Evolutionary conservation across 2,888 invertebrate species (phyloP).

Genomic region (Pyrocoelia pectoralis): DNA sequence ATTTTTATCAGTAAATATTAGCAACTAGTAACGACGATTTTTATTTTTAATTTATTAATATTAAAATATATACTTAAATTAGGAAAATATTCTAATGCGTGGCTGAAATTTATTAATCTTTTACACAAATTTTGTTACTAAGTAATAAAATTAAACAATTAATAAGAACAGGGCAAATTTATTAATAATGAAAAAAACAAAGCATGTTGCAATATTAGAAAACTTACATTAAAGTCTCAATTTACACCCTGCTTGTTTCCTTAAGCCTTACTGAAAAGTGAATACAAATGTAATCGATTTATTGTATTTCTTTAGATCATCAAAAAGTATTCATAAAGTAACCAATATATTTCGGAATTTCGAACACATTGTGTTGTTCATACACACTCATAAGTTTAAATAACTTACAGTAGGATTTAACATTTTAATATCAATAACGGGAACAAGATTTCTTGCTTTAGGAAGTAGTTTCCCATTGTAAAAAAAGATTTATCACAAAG

Average conservation of each 20-base stretch:
- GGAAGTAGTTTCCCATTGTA: too few relatives aligned
- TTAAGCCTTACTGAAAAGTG: conserved; percentile 21
- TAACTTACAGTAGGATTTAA: too few relatives aligned
- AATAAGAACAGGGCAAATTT: conserved; percentile 14
- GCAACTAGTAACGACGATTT: conserved; percentile 7
- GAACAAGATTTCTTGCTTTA: too few relatives aligned
- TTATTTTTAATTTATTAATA: conserved; percentile 6
- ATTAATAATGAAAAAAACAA: conserved; percentile 22
- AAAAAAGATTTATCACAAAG: too few relatives aligned
- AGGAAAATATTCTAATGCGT: not conserved
- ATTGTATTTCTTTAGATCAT: not conserved
- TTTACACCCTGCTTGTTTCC: conserved; percentile 20
- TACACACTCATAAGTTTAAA: too few relatives aligned
- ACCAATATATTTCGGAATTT: not conserved
- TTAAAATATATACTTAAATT: conserved; percentile 7
- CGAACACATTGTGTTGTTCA: too few relatives aligned
- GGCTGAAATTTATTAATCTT: conserved; percentile 11
- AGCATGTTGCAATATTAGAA: conserved; percentile 16
- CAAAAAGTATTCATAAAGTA: not conserved
- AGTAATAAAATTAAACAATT: conserved; percentile 17
- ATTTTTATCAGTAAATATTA: conserved; percentile 7
- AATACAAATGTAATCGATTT: conserved; percentile 15
- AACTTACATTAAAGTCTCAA: conserved; percentile 18
- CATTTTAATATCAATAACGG: too few relatives aligned
- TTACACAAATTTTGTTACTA: conserved; percentile 11